Evolutionary conservation across 2,797 vertebrate species (phyloP).

Genomic region (Lagocephalus sceleratus): DNA sequence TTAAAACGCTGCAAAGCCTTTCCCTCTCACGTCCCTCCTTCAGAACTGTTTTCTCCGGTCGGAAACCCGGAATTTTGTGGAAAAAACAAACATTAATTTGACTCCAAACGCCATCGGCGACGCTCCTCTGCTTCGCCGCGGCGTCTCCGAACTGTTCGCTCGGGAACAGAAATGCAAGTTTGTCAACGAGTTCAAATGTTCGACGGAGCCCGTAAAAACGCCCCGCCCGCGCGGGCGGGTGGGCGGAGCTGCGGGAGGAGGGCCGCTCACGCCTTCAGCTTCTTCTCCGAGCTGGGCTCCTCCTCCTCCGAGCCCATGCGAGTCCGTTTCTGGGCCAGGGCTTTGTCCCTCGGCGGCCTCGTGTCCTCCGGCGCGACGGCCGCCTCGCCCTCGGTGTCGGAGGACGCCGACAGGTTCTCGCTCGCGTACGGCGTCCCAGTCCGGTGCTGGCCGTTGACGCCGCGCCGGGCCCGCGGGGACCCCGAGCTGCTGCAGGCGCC

Average conservation of each 20-base stretch:
- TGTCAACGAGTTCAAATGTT: conserved; percentile 13
- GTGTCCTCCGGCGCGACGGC: conserved; percentile 28
- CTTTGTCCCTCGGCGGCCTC: conserved; percentile 44
- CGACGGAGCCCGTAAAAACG: conserved; percentile 54
- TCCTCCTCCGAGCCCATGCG: conserved; percentile 80
- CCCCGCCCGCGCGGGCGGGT: conserved; percentile 40
- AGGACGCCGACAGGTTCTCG: conserved; percentile 55
- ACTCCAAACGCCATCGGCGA: conserved; percentile 42
- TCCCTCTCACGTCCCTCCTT: conserved; percentile 23
- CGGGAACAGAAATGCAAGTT: conserved; percentile 23
- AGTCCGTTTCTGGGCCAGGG: conserved; percentile 78
- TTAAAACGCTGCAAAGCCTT: conserved; percentile 42
- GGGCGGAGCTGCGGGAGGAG: conserved; percentile 1
- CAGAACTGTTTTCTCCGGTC: conserved; percentile 13
- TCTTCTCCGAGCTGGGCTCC: conserved; percentile 88
- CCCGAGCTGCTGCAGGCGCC: conserved; percentile 45
- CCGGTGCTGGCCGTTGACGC: conserved; percentile 80
- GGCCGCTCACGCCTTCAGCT: conserved; percentile 86
- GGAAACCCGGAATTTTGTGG: conserved; percentile 29
- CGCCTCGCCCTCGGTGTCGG: conserved; percentile 57
- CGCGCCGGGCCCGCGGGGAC: conserved; percentile 45
- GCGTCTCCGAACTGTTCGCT: conserved; percentile 27
- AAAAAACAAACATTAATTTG: conserved; percentile 32
- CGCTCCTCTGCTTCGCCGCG: too few species aligned
- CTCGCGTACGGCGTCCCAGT: conserved; percentile 68